Percentiles rank a stretch among this genome's conserved stretches.
These are phyloP conservation scores for Trachymyrmex septentrionalis DNA, from an alignment of 1,140 invertebrate species.

Conservation along the genomic window DNA sequence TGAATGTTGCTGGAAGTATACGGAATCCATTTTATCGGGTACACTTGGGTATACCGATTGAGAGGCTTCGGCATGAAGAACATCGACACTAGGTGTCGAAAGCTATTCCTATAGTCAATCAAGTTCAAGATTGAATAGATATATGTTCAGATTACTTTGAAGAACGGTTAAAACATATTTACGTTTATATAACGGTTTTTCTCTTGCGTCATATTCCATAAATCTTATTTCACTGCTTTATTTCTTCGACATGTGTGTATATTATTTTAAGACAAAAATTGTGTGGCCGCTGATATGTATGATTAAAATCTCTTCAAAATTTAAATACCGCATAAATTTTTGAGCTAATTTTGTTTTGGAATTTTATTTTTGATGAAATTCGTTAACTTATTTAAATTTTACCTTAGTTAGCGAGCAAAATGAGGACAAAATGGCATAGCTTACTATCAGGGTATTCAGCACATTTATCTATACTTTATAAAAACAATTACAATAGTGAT, in stretches of 20 bases:
- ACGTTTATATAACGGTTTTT: conserved; percentile 40
- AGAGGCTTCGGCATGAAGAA: neutral
- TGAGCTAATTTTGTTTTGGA: neutral
- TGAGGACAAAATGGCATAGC: too few species aligned
- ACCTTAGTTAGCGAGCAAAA: too few species aligned
- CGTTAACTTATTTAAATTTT: neutral
- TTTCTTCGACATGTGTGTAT: neutral
- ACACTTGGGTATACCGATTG: conserved; percentile 54
- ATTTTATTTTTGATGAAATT: neutral
- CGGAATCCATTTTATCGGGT: conserved; percentile 25
- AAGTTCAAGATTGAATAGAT: conserved; percentile 30
- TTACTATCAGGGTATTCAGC: too few species aligned
- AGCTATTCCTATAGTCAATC: neutral
- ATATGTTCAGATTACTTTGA: neutral
- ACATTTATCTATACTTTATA: neutral
- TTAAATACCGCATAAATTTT: neutral
- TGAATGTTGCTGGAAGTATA: conserved; percentile 23
- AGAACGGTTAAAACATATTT: conserved; percentile 34
- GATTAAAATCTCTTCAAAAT: neutral
- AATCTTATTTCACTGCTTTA: neutral
- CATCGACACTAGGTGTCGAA: conserved; percentile 31
- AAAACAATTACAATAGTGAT: neutral
- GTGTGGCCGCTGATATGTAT: neutral
- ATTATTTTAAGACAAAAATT: neutral
- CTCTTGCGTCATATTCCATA: neutral